A percentile compares a stretch with the other conserved stretches of the same genome.
Conservation (phyloP, 2,797 vertebrate genomes). For the Rhinoraja longicauda region DNA sequence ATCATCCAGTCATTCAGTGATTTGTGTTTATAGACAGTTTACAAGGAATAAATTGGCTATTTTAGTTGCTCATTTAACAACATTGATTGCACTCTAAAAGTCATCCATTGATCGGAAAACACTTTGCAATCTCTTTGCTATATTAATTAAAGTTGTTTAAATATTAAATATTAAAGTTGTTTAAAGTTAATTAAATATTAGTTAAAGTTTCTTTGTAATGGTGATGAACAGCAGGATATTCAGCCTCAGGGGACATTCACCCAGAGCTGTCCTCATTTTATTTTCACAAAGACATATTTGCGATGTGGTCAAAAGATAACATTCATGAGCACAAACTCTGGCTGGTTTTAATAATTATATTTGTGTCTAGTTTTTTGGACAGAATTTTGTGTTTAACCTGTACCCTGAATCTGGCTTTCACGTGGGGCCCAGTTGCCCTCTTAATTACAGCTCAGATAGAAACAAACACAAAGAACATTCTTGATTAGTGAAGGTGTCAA, state of each 20-base stretch:
- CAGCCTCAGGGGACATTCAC: not conserved
- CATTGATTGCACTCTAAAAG: not conserved
- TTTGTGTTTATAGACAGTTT: not conserved
- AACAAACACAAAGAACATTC: no score
- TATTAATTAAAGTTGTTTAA: not conserved
- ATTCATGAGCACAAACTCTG: not conserved
- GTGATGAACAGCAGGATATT: not conserved
- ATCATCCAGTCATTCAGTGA: not conserved
- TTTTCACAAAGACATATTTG: not conserved
- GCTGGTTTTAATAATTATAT: not conserved
- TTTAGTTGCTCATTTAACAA: not conserved
- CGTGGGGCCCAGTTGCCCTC: no score
- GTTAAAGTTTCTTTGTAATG: not conserved
- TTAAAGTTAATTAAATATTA: no score
- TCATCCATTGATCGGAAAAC: not conserved
- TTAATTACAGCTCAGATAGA: no score
- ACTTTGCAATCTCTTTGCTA: not conserved
- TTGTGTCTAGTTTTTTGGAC: not conserved
- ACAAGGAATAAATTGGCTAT: not conserved
- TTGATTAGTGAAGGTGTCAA: no score
- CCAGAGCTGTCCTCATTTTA: not conserved
- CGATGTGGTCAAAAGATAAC: not conserved
- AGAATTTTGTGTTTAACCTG: no score
- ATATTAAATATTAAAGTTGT: not conserved
- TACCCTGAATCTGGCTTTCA: no score